phyloP scores from a whole-genome alignment of 2,113 vertebrate species.

The Alosa alosa region DNA sequence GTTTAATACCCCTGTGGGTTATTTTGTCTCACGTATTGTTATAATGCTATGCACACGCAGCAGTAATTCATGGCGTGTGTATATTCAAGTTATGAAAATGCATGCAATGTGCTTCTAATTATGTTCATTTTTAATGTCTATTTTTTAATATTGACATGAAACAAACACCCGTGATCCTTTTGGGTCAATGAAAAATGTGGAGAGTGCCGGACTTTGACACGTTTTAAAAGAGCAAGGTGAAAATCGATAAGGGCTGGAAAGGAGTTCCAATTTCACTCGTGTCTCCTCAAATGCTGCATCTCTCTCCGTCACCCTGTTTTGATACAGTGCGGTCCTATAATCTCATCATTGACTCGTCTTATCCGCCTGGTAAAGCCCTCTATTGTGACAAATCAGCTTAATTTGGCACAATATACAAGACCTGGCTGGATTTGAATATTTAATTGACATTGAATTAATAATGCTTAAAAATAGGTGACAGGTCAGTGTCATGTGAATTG shows the following conservation, averaged over 20 bases:
- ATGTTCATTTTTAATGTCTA: background rate
- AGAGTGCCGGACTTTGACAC: background rate
- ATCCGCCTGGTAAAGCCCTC: slow-evolving; percentile 79
- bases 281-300: slow-evolving; percentile 20
- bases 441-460: slow-evolving; percentile 68
- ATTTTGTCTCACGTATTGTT: too few species aligned
- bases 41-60: too few species aligned
- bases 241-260: slow-evolving; percentile 66
- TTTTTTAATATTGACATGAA: background rate
- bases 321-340: slow-evolving; percentile 60
- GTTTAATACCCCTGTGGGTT: too few species aligned
- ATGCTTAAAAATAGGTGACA: slow-evolving; percentile 57
- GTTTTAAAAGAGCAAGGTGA: slow-evolving; percentile 64
- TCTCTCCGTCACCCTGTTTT: slow-evolving; percentile 19
- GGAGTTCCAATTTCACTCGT: slow-evolving; percentile 65
- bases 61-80: background rate
- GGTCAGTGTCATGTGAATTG: slow-evolving; percentile 33
- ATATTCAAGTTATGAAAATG: background rate
- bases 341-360: slow-evolving; percentile 80
- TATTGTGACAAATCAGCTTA: slow-evolving; percentile 82
- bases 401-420: slow-evolving; percentile 80
- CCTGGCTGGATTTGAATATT: slow-evolving; percentile 80
- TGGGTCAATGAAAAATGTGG: background rate
- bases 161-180: background rate
- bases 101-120: background rate